phyloP scores from a whole-genome alignment of 2,888 invertebrate genomes.

The Drosophila mimica region DNA sequence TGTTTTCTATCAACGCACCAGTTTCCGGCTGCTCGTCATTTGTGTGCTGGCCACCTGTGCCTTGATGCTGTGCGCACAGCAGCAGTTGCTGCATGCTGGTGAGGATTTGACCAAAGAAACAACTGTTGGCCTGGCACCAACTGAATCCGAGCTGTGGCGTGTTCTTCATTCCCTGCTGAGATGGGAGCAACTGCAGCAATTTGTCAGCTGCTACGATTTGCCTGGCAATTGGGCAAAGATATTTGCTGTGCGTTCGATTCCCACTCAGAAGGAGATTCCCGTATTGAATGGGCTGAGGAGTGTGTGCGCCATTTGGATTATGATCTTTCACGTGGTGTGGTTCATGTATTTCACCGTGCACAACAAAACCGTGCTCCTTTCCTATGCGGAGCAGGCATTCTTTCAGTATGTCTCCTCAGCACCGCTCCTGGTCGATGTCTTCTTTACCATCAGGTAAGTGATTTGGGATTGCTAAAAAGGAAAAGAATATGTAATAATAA shows the following conservation, averaged over 20 bases:
- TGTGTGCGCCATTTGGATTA: constrained; percentile 84
- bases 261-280: constrained; percentile 78
- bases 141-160: constrained; percentile 66
- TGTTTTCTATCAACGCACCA: constrained; percentile 81
- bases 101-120: constrained; percentile 4
- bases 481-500: not conserved
- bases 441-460: constrained; percentile 84
- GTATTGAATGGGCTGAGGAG: constrained; percentile 84
- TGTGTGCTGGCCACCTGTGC: constrained; percentile 71
- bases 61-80: constrained; percentile 75
- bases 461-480: accelerated
- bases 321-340: constrained; percentile 85
- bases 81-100: constrained; percentile 23
- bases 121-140: constrained; percentile 52
- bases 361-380: constrained; percentile 83
- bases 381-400: constrained; percentile 82
- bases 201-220: constrained; percentile 83
- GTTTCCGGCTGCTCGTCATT: constrained; percentile 77
- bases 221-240: constrained; percentile 77
- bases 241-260: constrained; percentile 72
- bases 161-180: constrained; percentile 57
- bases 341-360: constrained; percentile 85
- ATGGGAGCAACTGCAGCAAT: constrained; percentile 53
- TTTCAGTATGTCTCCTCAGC: constrained; percentile 85
- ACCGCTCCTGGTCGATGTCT: constrained; percentile 84